Percentiles rank a stretch among this genome's conserved stretches.
Evolutionary conservation across 2,888 invertebrate genomes (phyloP).

Genomic region (Microctonus brassicae): DNA sequence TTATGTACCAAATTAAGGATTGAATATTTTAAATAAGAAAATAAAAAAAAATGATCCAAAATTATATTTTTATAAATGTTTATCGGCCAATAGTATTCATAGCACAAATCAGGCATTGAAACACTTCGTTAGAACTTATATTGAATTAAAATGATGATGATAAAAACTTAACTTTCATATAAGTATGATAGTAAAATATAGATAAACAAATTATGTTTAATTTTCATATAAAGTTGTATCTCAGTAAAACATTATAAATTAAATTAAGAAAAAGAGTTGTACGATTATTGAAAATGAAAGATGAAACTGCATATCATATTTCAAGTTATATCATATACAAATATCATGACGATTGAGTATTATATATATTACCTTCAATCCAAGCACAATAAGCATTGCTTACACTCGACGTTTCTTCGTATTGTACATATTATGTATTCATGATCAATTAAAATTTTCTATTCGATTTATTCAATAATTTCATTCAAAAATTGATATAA

Average conservation of each 20-base stretch:
- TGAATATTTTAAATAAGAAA: conserved; percentile 35
- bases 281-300: conserved; percentile 10
- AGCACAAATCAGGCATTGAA: not conserved
- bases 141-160: not conserved
- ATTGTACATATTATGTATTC: conserved; percentile 24
- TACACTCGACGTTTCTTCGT: conserved; percentile 43
- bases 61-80: not conserved
- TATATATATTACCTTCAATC: conserved; percentile 62
- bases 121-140: not conserved
- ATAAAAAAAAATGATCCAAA: conserved; percentile 6
- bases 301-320: conserved; percentile 36
- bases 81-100: not conserved
- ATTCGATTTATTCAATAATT: conserved; percentile 7
- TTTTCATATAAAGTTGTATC: not conserved
- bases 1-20: conserved; percentile 62
- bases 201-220: not conserved
- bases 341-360: conserved; percentile 58
- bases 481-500: conserved; percentile 1
- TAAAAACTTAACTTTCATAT: not conserved
- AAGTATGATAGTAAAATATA: not conserved
- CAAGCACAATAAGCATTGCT: conserved; percentile 54
- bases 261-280: no score
- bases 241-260: no score
- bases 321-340: conserved; percentile 45
- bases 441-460: conserved; percentile 36